Percentiles rank a stretch among this genome's conserved stretches.
Evolutionary conservation across 92 coral and sea anemone genomes (phyloP).

Genomic region (Porites evermanni): DNA sequence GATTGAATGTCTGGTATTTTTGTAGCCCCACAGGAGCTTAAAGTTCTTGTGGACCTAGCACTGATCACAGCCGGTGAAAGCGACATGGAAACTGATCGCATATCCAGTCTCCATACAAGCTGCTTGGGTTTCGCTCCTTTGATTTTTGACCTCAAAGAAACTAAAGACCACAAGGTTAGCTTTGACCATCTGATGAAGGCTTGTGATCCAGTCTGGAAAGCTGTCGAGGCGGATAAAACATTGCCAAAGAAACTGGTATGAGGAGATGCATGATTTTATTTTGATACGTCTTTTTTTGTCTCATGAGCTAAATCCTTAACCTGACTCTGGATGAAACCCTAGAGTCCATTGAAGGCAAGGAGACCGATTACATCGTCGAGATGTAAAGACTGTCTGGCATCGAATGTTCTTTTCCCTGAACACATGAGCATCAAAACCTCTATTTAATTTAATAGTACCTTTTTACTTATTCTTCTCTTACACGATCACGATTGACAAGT

Average conservation of each 20-base stretch:
- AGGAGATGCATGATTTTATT: background rate
- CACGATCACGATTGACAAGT: too few relatives aligned
- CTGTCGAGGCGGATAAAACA: conserved; percentile 45
- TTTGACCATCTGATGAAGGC: conserved; percentile 58
- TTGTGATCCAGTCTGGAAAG: conserved; percentile 75
- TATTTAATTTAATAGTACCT: too few relatives aligned
- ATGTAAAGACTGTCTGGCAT: too few relatives aligned
- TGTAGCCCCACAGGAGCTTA: conserved; percentile 55
- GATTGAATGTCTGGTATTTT: background rate
- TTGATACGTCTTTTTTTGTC: too few relatives aligned
- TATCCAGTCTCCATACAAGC: conserved; percentile 70
- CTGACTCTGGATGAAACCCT: too few relatives aligned
- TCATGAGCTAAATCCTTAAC: too few relatives aligned
- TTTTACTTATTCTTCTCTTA: too few relatives aligned
- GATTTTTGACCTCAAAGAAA: conserved; percentile 54
- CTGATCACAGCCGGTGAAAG: conserved; percentile 78
- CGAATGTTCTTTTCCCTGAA: too few relatives aligned
- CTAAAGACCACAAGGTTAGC: conserved; percentile 4
- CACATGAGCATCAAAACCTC: too few relatives aligned
- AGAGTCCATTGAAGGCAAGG: too few relatives aligned
- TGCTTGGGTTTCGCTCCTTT: conserved; percentile 68
- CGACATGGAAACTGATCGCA: conserved; percentile 69
- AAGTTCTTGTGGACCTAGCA: conserved; percentile 75
- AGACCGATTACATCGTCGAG: too few relatives aligned
- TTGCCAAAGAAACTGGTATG: conserved; percentile 57